A percentile compares a stretch with the other conserved stretches of the same genome.
phyloP scores from a whole-genome alignment of 2,797 vertebrate species.

The Phylloscopus collybita region DNA sequence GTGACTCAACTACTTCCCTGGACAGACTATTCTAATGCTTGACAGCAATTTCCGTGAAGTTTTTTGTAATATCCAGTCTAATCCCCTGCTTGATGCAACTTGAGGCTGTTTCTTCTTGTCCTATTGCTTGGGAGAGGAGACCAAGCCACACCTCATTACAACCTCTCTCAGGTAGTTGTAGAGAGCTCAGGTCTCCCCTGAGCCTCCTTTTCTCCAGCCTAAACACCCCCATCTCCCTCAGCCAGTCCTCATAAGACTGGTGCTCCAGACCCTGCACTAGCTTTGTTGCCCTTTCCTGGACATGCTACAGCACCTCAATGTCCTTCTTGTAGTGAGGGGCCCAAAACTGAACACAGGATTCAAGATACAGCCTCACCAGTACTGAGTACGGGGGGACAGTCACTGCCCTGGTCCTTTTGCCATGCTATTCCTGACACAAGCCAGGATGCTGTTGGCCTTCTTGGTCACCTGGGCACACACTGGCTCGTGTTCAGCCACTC shows the following conservation, averaged over 20 bases:
- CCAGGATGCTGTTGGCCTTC: background rate
- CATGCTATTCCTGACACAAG: background rate
- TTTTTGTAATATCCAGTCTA: background rate
- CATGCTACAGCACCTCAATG: background rate
- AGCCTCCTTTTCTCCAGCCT: background rate
- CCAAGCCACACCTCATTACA: accelerated
- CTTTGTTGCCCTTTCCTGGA: background rate
- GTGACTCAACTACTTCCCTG: background rate
- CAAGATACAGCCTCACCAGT: background rate
- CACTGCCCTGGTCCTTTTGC: background rate
- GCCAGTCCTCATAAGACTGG: background rate
- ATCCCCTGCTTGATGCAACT: background rate
- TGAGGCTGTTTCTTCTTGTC: background rate
- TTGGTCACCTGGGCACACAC: background rate
- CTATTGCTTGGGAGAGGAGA: background rate
- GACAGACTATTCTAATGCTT: background rate
- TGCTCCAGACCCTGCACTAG: background rate
- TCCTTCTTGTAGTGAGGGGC: background rate
- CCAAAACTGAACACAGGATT: background rate
- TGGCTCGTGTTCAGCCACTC: no score
- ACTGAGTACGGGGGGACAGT: accelerated
- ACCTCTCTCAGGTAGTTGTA: background rate
- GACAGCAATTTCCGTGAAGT: background rate
- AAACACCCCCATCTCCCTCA: background rate
- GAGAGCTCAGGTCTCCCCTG: background rate